phyloP scores from a whole-genome alignment of 2,888 invertebrate genomes.

The Antheraea yamamai region DNA sequence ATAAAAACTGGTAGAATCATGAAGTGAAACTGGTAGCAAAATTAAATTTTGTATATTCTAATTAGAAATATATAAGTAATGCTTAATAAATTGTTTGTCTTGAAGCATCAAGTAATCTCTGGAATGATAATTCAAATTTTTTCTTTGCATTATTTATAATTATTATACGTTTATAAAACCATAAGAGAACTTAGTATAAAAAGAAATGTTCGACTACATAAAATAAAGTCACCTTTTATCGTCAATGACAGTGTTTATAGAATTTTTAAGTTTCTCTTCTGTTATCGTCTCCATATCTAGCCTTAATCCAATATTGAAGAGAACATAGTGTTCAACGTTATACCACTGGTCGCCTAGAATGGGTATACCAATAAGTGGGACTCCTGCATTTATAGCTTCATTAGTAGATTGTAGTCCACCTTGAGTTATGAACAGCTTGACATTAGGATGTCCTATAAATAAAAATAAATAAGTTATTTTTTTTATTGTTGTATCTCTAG shows the following conservation, averaged over 20 bases:
- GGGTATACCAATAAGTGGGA: constrained; percentile 36
- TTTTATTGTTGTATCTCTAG: not conserved
- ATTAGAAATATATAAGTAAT: too few species aligned
- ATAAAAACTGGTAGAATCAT: too few species aligned
- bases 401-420: constrained; percentile 38
- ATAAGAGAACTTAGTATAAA: too few species aligned
- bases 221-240: constrained; percentile 19
- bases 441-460: constrained; percentile 19
- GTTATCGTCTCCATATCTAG: constrained; percentile 19
- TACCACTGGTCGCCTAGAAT: constrained; percentile 33
- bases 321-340: constrained; percentile 29
- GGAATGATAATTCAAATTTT: too few species aligned
- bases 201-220: too few species aligned
- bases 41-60: too few species aligned
- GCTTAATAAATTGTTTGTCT: too few species aligned
- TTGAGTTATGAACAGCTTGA: constrained; percentile 34
- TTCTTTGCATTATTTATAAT: too few species aligned
- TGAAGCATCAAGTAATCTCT: too few species aligned
- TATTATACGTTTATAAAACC: too few species aligned
- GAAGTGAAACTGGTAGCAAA: too few species aligned
- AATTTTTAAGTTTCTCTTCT: constrained; percentile 15
- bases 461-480: not conserved
- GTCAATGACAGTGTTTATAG: constrained; percentile 16
- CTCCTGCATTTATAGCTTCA: constrained; percentile 33
- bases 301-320: constrained; percentile 17